A percentile compares a stretch with the other conserved stretches of the same genome.
These are phyloP conservation scores for Cecidostiba fungosa DNA, from an alignment of 2,888 invertebrate species.

Conservation along the genomic window DNA sequence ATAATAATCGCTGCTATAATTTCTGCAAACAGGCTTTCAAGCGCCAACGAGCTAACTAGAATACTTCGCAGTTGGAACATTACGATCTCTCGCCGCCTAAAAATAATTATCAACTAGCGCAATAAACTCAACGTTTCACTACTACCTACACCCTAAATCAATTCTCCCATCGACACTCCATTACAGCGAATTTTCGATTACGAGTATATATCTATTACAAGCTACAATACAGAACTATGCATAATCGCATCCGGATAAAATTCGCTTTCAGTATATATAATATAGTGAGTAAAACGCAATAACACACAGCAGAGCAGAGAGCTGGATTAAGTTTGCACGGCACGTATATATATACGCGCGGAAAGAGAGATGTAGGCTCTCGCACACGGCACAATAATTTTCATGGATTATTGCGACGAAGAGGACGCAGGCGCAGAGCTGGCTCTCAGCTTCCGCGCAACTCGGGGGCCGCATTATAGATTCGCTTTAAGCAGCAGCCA, in stretches of 20 bases:
- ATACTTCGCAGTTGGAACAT: not conserved
- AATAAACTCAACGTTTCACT: conserved; percentile 4
- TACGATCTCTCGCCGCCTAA: not conserved
- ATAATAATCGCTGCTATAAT: not conserved
- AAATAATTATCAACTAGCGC: not conserved
- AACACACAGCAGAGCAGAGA: not conserved
- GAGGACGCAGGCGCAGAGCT: not conserved
- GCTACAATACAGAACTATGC: not conserved
- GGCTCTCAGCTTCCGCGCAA: conserved; percentile 34
- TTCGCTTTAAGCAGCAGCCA: conserved; percentile 70
- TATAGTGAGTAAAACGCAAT: too few relatives aligned
- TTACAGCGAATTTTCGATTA: not conserved
- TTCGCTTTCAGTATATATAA: conserved; percentile 8
- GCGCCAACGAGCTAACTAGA: not conserved
- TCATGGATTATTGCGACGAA: conserved; percentile 58
- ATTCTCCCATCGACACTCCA: not conserved
- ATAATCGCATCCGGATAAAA: not conserved
- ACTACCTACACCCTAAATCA: not conserved
- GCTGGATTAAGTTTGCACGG: conserved; percentile 17
- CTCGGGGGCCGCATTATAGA: conserved; percentile 65
- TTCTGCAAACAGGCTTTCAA: not conserved
- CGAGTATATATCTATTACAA: not conserved
- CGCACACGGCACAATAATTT: conserved; percentile 41
- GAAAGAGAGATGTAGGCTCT: conserved; percentile 59
- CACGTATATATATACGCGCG: conserved; percentile 44